Base-by-base conservation (phyloP, 2,888 invertebrate species). In the Phytoseiulus persimilis region DNA sequence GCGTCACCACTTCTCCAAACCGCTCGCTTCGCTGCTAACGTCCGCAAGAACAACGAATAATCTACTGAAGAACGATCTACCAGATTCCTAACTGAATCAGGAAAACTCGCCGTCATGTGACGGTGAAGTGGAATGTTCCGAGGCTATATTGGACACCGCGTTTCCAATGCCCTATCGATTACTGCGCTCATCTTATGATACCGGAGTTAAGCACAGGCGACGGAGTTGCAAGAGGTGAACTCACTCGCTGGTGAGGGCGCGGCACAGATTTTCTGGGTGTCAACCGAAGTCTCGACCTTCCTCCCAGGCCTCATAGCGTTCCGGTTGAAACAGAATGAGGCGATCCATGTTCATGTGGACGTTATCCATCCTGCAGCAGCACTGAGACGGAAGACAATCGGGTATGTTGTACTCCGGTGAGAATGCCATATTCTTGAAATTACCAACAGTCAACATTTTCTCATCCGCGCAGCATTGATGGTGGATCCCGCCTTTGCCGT, bases 281-380 rank as follows among this genome's bases (percentile, higher is more conserved):
- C 96, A 95, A 0, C 97, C 98, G 90, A 96, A 94, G 92, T 98
- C 98, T 91, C 95, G 95, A 0, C 98, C 98, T 92, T 95, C 95
- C 90, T 97, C 93, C 99, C 99, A 99, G 39, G 95, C 93, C 46
- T 97, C 96, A 92, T 98, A 98, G n/a, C 92, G 92, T 2, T 94
- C 93, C 0, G 93, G 92, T 90, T 93, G 93, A 91, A 97, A 97
- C n/a, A 96, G 96, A 0, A 99, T 98, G 94, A 99, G 99, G 11
- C 96, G 96, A 92, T 98, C 98, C 98, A 99, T 99, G n/a, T 97
- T 96, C 91, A 99, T 99, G 93, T 97, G 97, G 0, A 99, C 98
- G 95, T 96, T 97, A 92, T 98, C 98, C 92, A 96, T 96, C 91
- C 96, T 94, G 92, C 93, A 93, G 89, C 92, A 92, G 91, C 91